phyloP scores from a whole-genome alignment of 2,797 vertebrate species.

The Molossus molossus region DNA sequence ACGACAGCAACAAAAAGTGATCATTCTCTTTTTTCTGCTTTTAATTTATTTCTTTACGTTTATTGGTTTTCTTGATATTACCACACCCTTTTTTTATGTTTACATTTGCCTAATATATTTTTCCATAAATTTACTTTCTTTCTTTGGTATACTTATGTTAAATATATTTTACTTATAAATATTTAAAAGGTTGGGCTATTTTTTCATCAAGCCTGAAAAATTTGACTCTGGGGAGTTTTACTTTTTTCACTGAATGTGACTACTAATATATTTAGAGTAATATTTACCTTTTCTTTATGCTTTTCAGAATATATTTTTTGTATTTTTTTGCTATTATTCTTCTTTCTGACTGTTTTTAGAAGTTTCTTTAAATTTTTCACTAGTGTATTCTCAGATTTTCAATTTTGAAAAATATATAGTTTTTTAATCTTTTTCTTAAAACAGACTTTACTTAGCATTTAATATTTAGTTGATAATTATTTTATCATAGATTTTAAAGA shows the following conservation, averaged over 20 bases:
- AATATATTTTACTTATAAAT: background rate
- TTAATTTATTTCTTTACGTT: background rate
- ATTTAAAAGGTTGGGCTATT: background rate
- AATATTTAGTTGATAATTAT: background rate
- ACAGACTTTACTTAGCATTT: background rate
- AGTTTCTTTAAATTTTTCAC: background rate
- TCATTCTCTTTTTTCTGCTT: background rate
- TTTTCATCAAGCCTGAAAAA: background rate
- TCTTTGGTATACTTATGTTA: background rate
- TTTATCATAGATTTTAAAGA: background rate
- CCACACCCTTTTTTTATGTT: background rate
- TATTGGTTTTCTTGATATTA: background rate
- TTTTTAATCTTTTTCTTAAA: background rate
- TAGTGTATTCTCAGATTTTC: background rate
- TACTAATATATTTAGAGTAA: background rate
- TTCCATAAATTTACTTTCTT: background rate
- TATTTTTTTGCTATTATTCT: background rate
- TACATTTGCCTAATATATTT: background rate
- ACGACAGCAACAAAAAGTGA: background rate
- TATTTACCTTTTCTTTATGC: background rate
- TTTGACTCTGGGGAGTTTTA: background rate
- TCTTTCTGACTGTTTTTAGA: background rate
- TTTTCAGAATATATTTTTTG: background rate
- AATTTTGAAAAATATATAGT: background rate
- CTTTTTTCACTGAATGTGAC: background rate